Evolutionary conservation across 2,113 vertebrate species (phyloP), one percentile per base, ranked within the genome.

Genomic region (Gymnorhina tibicen): DNA sequence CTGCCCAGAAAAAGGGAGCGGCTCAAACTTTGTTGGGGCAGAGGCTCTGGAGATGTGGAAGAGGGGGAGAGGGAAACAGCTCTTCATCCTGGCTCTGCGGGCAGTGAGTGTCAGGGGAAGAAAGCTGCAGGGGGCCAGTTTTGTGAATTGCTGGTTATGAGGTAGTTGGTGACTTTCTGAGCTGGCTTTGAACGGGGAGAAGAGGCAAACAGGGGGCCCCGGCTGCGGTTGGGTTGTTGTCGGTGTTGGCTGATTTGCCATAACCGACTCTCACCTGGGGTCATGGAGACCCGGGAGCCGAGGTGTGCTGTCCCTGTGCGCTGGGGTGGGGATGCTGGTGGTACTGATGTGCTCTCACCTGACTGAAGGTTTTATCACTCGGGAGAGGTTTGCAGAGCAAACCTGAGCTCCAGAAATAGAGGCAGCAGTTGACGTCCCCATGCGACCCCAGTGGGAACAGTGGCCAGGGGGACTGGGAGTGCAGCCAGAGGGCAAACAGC

Each of bases 281-380:
- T n/a, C 20, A 8, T 0, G 0, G 79, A 68, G 35, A 11, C 21
- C 23, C 3, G 7, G 63, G 73, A 67, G 22, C 19, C 32, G 47
- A n/a, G 23, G 58, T 10, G 9, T 3, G 21, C 7, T 21, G 18
- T 14, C 30, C 23, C 15, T 1, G 1, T 7, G 26, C 20, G 39
- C 47, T 59, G 39, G 49, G 7, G 5, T 50, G 11, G 16, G 50
- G 7, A 20, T 1, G 14, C 32, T 2, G 2, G 22, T 28, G 50
- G 8, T 16, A 18, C 13, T 1, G 1, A 16, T n/a, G n/a, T 58
- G 46, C 15, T 52, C 50, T 30, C 12, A 6, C 0, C 7, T 46
- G 42, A 13, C 11, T 33, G 21, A 15, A 20, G 46, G 64, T 26
- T 81, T 63, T 53, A 6, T 26, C 32, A 16, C 74, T 41, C 3